A percentile compares a stretch with the other conserved stretches of the same genome.
These are phyloP conservation scores for Nephrotoma appendiculata DNA, from an alignment of 2,888 invertebrate species.

Conservation along the genomic window DNA sequence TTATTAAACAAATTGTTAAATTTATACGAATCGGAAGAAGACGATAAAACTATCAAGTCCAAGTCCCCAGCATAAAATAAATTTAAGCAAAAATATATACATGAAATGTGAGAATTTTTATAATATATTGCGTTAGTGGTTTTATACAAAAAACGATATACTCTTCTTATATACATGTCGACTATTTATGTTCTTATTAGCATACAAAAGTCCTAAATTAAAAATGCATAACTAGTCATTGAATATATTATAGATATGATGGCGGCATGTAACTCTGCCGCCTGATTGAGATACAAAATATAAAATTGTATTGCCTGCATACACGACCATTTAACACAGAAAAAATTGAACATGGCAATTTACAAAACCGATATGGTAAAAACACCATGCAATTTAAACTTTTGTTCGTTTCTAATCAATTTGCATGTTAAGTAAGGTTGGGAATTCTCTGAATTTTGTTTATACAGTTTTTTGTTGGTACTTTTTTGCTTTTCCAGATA, in stretches of 20 bases:
- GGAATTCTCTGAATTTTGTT: neutral
- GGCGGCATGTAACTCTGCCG: neutral
- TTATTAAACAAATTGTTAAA: neutral
- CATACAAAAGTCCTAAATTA: neutral
- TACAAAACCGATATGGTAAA: neutral
- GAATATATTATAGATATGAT: neutral
- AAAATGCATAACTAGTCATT: neutral
- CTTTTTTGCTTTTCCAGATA: neutral
- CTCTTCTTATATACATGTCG: no score
- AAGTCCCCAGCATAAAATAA: neutral
- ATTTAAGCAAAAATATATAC: neutral
- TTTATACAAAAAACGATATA: neutral
- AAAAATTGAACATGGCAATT: neutral
- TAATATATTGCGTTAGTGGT: neutral
- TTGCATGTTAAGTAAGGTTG: neutral
- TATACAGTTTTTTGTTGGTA: neutral
- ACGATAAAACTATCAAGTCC: neutral
- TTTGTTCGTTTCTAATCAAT: neutral
- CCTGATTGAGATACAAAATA: neutral
- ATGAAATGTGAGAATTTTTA: neutral
- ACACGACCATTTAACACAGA: neutral
- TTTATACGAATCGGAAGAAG: neutral
- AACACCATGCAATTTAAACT: neutral
- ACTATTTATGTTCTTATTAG: neutral
- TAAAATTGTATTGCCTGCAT: neutral